phyloP scores from a whole-genome alignment of 23 tunicate genomes.

The Phallusia fumigata region DNA sequence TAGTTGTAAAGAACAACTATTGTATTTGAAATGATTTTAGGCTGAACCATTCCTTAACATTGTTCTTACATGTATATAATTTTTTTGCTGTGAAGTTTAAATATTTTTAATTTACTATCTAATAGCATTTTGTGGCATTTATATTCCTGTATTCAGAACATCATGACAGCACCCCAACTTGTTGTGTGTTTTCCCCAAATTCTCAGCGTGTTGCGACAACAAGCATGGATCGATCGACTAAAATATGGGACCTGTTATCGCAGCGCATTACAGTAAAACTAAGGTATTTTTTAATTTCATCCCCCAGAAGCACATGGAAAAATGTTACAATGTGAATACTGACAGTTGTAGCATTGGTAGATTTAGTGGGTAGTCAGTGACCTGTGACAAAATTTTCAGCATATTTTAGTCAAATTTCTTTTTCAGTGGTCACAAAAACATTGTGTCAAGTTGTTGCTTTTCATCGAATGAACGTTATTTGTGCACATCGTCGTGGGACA shows the following conservation, averaged over 20 bases:
- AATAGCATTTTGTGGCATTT: too few species aligned
- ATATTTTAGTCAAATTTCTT: neutral
- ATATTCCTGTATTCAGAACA: constrained; percentile 33
- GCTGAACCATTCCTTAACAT: neutral
- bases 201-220: constrained; percentile 67
- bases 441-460: constrained; percentile 82
- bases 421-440: constrained; percentile 71
- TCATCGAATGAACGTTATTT: constrained; percentile 68
- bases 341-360: neutral
- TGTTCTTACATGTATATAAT: too few species aligned
- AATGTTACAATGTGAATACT: too few species aligned
- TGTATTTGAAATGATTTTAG: too few species aligned
- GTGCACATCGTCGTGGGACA: constrained; percentile 86
- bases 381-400: neutral
- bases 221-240: constrained; percentile 67
- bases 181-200: constrained; percentile 81
- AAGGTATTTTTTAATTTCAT: constrained; percentile 31
- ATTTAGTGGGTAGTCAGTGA: too few species aligned
- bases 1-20: too few species aligned
- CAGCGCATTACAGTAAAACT: constrained; percentile 56
- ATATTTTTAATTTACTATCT: too few species aligned
- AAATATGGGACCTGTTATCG: constrained; percentile 83
- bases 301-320: too few species aligned
- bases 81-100: too few species aligned
- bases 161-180: constrained; percentile 78